These are phyloP conservation scores for Amiota mariae DNA, from an alignment of 2,888 invertebrate species.

Conservation along the genomic window DNA sequence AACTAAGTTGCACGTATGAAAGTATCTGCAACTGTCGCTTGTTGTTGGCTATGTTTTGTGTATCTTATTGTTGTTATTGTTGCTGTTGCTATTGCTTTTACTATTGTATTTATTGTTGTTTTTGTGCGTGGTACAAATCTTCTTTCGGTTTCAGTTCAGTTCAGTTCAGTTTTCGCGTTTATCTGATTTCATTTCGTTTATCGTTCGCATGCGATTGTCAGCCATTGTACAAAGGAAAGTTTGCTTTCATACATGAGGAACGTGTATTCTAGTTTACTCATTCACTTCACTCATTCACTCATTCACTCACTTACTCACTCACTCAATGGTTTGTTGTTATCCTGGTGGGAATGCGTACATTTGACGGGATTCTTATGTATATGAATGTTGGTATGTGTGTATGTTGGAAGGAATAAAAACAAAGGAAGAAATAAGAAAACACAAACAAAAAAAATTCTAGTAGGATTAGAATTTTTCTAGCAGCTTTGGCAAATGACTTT, in stretches of 20 bases:
- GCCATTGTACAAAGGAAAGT: neutral
- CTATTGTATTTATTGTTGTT: too few species aligned
- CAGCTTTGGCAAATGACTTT: slow-evolving; percentile 28
- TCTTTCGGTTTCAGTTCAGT: slow-evolving; percentile 51
- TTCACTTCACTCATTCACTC: too few species aligned
- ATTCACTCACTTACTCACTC: neutral
- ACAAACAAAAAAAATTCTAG: neutral
- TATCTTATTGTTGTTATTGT: slow-evolving; percentile 29
- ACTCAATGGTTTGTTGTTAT: slow-evolving; percentile 47
- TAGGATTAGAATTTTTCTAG: slow-evolving; percentile 26
- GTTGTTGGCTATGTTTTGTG: slow-evolving; percentile 35
- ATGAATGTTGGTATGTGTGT: too few species aligned
- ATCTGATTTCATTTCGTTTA: slow-evolving; percentile 63
- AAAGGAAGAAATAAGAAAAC: neutral
- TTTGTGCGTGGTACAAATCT: slow-evolving; percentile 56
- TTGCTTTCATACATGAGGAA: neutral
- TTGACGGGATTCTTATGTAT: slow-evolving; percentile 42
- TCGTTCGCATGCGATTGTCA: slow-evolving; percentile 42
- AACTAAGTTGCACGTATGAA: slow-evolving; percentile 46
- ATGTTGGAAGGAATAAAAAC: neutral
- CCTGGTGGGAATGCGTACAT: slow-evolving; percentile 66
- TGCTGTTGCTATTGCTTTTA: slow-evolving; percentile 31
- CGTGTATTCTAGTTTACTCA: neutral
- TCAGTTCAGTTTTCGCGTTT: slow-evolving; percentile 40
- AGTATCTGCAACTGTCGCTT: slow-evolving; percentile 33